Conservation (phyloP, 2,888 invertebrate species). For the Cheilosia scutellata region DNA sequence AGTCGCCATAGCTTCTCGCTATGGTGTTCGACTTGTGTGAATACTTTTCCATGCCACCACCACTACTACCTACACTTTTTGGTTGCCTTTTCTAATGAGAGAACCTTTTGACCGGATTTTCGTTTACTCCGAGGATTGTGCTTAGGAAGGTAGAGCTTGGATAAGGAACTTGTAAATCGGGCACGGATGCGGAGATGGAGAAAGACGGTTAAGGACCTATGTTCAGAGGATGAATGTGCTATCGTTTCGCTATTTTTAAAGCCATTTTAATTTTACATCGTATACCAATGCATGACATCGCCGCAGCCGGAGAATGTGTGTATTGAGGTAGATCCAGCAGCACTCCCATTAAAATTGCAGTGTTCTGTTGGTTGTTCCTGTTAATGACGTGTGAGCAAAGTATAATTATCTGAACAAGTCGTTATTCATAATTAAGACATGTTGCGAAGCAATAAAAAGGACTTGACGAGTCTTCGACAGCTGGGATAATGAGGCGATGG, state of each 20-base stretch:
- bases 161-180: neutral
- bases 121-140: conserved; percentile 47
- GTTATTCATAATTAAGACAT: conserved; percentile 51
- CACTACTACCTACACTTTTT: neutral
- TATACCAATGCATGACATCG: neutral
- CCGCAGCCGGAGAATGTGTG: neutral
- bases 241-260: conserved; percentile 22
- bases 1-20: too few relatives aligned
- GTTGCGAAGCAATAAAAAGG: conserved; percentile 27
- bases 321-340: neutral
- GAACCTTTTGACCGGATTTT: conserved; percentile 75
- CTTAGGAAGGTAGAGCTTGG: neutral
- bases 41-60: neutral
- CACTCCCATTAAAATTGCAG: conserved; percentile 32
- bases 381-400: conserved; percentile 55
- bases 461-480: conserved; percentile 32
- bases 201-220: conserved; percentile 20
- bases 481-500: neutral
- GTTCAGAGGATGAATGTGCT: conserved; percentile 13
- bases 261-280: conserved; percentile 31
- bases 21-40: conserved; percentile 46
- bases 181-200: conserved; percentile 8
- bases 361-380: conserved; percentile 27
- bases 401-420: conserved; percentile 55
- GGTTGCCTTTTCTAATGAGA: conserved; percentile 57